These are phyloP conservation scores for Callionymus lyra DNA, from an alignment of 2,113 vertebrate species.

Conservation along the genomic window DNA sequence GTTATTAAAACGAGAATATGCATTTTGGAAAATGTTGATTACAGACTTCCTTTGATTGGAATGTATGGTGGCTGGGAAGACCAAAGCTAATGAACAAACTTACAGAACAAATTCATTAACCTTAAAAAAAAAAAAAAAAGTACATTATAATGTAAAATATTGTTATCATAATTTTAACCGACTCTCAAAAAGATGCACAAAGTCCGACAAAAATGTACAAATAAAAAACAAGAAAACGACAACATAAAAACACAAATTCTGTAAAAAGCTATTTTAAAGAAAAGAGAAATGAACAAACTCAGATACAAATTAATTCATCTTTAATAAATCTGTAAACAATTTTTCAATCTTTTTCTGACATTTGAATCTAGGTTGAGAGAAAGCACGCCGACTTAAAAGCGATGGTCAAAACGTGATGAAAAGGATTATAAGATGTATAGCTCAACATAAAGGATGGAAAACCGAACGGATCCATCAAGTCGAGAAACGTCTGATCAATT, in stretches of 20 bases:
- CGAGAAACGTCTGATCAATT: no score
- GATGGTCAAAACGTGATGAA: background rate
- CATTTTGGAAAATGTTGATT: background rate
- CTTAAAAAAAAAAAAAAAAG: no score
- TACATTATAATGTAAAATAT: no score
- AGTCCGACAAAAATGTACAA: no score
- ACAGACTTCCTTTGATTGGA: background rate
- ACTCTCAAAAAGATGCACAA: no score
- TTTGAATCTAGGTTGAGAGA: background rate
- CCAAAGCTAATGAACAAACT: background rate
- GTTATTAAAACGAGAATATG: background rate
- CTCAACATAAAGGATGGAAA: no score
- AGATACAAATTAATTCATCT: background rate
- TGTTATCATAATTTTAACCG: no score
- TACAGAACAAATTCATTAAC: background rate
- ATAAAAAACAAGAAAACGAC: no score
- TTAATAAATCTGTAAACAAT: background rate
- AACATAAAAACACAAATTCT: background rate
- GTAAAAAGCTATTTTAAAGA: background rate
- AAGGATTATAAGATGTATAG: no score
- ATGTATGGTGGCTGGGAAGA: background rate
- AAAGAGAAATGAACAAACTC: background rate
- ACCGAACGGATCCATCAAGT: no score
- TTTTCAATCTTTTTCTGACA: background rate
- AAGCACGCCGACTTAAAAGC: background rate